Evolutionary conservation across 2,113 vertebrate genomes (phyloP), one percentile per base, ranked within the genome.

Genomic region (Centrocercus urophasianus): DNA sequence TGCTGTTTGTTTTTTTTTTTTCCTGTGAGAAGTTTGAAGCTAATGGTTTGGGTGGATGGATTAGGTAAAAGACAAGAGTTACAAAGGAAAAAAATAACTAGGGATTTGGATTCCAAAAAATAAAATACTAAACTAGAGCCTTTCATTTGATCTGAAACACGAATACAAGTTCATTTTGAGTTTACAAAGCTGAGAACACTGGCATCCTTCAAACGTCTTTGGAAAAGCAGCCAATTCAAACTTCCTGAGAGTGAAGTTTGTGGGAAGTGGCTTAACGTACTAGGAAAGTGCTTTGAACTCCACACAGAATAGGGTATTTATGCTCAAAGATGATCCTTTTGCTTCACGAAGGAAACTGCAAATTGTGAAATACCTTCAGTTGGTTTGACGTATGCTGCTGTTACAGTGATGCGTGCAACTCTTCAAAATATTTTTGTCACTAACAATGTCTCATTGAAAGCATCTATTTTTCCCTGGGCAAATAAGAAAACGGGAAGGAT

Each of bases 211-310:
- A 94, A 73, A 61, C 43, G 11, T 50, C 75, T 71, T 88, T 83
- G 81, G 93, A 94, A 97, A 90, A 89, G 72, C 86, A 90, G 91
- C 95, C 95, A 95, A 85, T 83, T 95, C 78, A 97, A 96, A 97
- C 94, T 96, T 97, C 93, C 93, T 95, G 95, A 86, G 87, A 93
- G n/a, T 42, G 74, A 80, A 91, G 52, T 80, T 93, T 91, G 78
- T 94, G 89, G 93, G 83, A 95, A 96, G 89, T 82, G 54, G 79
- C 69, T 89, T 96, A 92, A 93, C 76, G 42, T 95, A 59, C 64
- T 88, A 92, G 60, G 73, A 48, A 66, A 96, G 91, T 43, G 60
- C 92, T 95, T 94, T 89, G 82, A 96, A 91, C 82, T 72, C 56
- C 56, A 82, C 67, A 89, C 45, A 97, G 83, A 94, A 88, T 71